Evolutionary conservation across 2,888 invertebrate species (phyloP).

Genomic region (Strigamia maritima): DNA sequence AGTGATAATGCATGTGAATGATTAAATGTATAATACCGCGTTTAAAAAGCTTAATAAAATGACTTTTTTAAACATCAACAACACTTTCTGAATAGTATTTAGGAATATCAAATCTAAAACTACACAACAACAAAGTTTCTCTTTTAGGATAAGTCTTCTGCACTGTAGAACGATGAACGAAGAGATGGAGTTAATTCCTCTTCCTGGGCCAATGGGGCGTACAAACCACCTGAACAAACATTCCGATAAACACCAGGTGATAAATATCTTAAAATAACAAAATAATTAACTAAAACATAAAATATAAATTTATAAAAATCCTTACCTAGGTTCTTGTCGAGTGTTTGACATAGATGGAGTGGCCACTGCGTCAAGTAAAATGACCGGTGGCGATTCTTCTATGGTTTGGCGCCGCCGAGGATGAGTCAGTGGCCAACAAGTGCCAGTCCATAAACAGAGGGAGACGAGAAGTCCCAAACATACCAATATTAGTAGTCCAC

Average conservation of each 20-base stretch:
- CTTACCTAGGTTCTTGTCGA: not conserved
- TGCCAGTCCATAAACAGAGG: conserved; percentile 31
- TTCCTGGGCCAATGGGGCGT: conserved; percentile 36
- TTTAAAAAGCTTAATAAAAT: not conserved
- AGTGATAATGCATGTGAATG: not conserved
- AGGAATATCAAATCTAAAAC: not conserved
- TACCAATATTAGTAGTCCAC: conserved; percentile 15
- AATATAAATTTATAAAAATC: not conserved
- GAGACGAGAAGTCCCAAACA: conserved; percentile 6
- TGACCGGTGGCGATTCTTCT: not conserved
- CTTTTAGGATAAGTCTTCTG: conserved; percentile 20
- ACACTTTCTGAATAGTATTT: not conserved
- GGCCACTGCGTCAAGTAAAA: not conserved
- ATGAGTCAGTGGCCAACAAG: conserved; percentile 19
- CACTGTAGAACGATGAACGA: conserved; percentile 36
- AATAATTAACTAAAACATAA: not conserved
- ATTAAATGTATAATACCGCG: not conserved
- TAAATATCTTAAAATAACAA: not conserved
- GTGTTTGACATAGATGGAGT: not conserved
- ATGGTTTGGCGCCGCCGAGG: not conserved
- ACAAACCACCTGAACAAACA: not conserved
- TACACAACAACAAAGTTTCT: not conserved
- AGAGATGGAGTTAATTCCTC: conserved; percentile 36
- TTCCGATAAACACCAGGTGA: conserved; percentile 12
- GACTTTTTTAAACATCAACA: not conserved